Evolutionary conservation across 2,888 invertebrate genomes (phyloP).

Genomic region (Ectobius pallidus): DNA sequence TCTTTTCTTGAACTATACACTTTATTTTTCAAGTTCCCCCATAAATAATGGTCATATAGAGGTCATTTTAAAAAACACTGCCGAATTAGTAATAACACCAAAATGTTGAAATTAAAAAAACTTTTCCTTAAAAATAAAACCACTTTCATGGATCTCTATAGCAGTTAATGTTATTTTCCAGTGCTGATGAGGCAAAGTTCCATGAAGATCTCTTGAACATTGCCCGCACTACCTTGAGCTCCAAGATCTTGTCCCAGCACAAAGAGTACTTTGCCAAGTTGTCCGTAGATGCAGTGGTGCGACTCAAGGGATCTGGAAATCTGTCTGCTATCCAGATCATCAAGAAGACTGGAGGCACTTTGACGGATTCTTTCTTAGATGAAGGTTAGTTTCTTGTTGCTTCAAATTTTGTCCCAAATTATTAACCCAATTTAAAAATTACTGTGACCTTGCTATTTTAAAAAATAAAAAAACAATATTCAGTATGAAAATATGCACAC

Average conservation of each 20-base stretch:
- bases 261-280: slow-evolving; percentile 95
- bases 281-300: slow-evolving; percentile 93
- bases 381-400: slow-evolving; percentile 66
- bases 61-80: too few relatives aligned
- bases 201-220: slow-evolving; percentile 92
- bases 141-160: too few relatives aligned
- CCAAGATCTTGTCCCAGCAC: slow-evolving; percentile 96
- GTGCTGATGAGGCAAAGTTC: slow-evolving; percentile 63
- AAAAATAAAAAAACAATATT: neutral
- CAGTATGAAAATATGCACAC: slow-evolving; percentile 6
- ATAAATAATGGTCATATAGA: too few relatives aligned
- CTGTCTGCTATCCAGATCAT: slow-evolving; percentile 96
- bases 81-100: too few relatives aligned
- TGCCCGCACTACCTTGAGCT: slow-evolving; percentile 95
- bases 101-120: too few relatives aligned
- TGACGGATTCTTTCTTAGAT: slow-evolving; percentile 96
- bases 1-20: too few relatives aligned
- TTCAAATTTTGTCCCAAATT: neutral
- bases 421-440: neutral
- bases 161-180: too few relatives aligned
- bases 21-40: too few relatives aligned
- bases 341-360: slow-evolving; percentile 92
- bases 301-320: slow-evolving; percentile 95
- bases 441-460: neutral
- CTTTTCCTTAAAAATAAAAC: too few relatives aligned